Percentiles rank a stretch among this genome's conserved stretches.
Conservation (phyloP, 2,888 invertebrate genomes). For the Drosophila paracracens region DNA sequence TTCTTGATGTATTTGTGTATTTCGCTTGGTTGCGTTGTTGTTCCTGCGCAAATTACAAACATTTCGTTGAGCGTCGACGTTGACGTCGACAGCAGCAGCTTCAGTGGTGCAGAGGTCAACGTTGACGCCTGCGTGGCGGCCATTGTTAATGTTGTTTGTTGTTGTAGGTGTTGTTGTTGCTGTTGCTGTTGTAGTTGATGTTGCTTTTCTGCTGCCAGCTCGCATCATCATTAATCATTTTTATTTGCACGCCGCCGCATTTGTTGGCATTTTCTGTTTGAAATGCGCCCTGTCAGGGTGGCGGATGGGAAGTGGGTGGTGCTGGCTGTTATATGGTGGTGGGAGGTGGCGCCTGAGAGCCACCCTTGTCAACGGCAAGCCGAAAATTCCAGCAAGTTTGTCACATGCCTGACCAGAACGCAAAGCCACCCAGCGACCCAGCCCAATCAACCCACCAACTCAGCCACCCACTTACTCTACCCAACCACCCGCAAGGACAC, state of each 20-base stretch:
- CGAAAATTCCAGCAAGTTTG: slow-evolving; percentile 70
- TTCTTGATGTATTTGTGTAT: slow-evolving; percentile 23
- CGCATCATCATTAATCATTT: slow-evolving; percentile 83
- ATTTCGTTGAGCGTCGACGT: slow-evolving; percentile 27
- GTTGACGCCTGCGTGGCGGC: slow-evolving; percentile 74
- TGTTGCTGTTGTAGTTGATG: slow-evolving; percentile 45
- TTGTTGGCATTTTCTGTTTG: slow-evolving; percentile 76
- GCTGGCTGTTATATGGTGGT: slow-evolving; percentile 8
- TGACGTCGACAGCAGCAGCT: slow-evolving; percentile 20
- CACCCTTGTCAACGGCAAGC: slow-evolving; percentile 70
- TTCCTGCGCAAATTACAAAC: slow-evolving; percentile 41
- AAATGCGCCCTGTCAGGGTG: slow-evolving; percentile 63
- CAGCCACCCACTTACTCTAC: slow-evolving; percentile 8
- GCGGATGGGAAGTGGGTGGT: slow-evolving; percentile 2
- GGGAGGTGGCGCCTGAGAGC: slow-evolving; percentile 42
- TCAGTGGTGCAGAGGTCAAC: slow-evolving; percentile 36
- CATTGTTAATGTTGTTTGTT: slow-evolving; percentile 51
- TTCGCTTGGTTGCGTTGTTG: slow-evolving; percentile 13
- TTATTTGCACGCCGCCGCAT: slow-evolving; percentile 82
- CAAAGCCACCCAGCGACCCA: slow-evolving; percentile 16
- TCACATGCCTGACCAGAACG: slow-evolving; percentile 64
- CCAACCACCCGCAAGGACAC: slow-evolving; percentile 53
- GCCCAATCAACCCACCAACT: slow-evolving; percentile 4
- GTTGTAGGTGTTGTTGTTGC: slow-evolving; percentile 8
- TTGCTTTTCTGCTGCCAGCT: slow-evolving; percentile 58